These are phyloP conservation scores for Pogonomyrmex californicus DNA, from an alignment of 1,140 invertebrate species.

Conservation along the genomic window DNA sequence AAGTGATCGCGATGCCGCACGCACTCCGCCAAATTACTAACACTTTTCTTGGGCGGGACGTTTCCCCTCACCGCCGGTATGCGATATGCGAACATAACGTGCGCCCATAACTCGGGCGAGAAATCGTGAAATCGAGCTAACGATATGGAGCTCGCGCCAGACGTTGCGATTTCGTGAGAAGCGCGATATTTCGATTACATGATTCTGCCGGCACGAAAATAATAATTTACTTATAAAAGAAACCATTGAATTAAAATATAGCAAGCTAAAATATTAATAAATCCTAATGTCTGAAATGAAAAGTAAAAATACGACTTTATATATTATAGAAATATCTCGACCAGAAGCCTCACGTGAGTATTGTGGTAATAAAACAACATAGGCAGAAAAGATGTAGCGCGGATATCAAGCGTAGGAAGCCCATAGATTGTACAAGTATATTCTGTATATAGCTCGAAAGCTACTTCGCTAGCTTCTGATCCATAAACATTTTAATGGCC, in stretches of 20 bases:
- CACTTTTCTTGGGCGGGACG: constrained; percentile 1
- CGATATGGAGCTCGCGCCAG: neutral
- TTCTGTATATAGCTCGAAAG: constrained; percentile 52
- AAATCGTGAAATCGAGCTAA: constrained; percentile 19
- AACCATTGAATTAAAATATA: no score
- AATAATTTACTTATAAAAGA: neutral
- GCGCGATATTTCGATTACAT: no score
- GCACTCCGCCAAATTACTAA: constrained; percentile 58
- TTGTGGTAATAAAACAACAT: constrained; percentile 46
- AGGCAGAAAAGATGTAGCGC: constrained; percentile 10
- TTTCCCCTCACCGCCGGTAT: neutral
- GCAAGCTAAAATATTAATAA: neutral
- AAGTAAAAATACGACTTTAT: neutral
- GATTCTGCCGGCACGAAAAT: neutral
- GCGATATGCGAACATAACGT: constrained; percentile 25
- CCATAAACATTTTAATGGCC: constrained; percentile 72
- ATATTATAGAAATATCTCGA: neutral
- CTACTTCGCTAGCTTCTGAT: constrained; percentile 67
- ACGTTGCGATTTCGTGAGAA: neutral
- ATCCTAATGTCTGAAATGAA: neutral
- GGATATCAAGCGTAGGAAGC: constrained; percentile 37
- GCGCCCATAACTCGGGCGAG: neutral
- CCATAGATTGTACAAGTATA: constrained; percentile 52
- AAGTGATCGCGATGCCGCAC: constrained; percentile 40
- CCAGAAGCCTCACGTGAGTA: neutral